Conservation (phyloP, 2,888 invertebrate species). For the Platerodrilus igneus region DNA sequence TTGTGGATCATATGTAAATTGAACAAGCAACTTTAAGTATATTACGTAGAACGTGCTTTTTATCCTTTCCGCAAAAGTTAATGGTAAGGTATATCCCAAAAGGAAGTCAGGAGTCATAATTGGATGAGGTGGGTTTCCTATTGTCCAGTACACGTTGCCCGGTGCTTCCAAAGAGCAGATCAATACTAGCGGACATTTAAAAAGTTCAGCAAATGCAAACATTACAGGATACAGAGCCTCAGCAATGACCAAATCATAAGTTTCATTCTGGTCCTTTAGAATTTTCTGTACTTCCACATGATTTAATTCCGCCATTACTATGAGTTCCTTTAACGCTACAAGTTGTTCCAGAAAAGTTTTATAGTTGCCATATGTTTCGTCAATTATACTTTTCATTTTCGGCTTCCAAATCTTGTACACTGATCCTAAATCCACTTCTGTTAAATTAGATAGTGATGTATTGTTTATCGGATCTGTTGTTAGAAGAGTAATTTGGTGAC, state of each 20-base stretch:
- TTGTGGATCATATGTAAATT: not conserved
- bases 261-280: slow-evolving; percentile 40
- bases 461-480: slow-evolving; percentile 47
- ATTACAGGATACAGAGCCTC: slow-evolving; percentile 53
- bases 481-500: slow-evolving; percentile 49
- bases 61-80: slow-evolving; percentile 41
- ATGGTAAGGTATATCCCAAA: slow-evolving; percentile 45
- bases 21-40: not conserved
- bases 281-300: slow-evolving; percentile 36
- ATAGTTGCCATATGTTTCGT: not conserved
- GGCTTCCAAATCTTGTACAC: slow-evolving; percentile 33
- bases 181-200: slow-evolving; percentile 53
- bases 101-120: slow-evolving; percentile 52
- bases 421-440: slow-evolving; percentile 43
- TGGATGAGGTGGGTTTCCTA: slow-evolving; percentile 54
- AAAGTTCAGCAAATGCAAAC: slow-evolving; percentile 53
- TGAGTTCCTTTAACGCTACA: too few relatives aligned
- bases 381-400: not conserved
- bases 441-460: slow-evolving; percentile 41
- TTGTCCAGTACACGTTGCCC: slow-evolving; percentile 50
- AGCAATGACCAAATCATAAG: slow-evolving; percentile 55
- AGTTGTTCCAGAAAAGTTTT: slow-evolving; percentile 17
- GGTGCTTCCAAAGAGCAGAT: slow-evolving; percentile 52
- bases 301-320: slow-evolving; percentile 31
- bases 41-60: slow-evolving; percentile 8